Base-by-base conservation (phyloP, 1,140 invertebrate genomes). In the Megathymus violae region DNA sequence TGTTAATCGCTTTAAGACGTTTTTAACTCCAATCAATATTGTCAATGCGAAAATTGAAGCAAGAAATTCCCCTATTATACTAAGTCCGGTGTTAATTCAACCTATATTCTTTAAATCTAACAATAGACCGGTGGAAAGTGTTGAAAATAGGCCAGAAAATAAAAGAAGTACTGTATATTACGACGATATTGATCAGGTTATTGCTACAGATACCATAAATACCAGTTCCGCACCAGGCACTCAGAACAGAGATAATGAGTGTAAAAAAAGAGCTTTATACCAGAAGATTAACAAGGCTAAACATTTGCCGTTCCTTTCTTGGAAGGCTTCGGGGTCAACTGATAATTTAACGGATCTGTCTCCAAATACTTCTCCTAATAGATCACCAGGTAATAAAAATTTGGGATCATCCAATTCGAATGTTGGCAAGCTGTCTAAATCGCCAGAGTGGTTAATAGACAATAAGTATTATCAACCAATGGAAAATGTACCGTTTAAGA, bases 391-490 rank as follows among this genome's bases (percentile, higher is more conserved):
- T 34, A 1, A 7, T n/a, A 59, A 46, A 36, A 17, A 59, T 5
- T 40, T 59, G 4, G 65, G 71, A 25, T 40, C 63, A 14, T 4
- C 65, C 16, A 77, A 77, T 61, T 13, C 71, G 14, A 64, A 56
- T 17, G 79, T 88, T 9, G 79, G 67, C 3, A 88, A 82, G 51
- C 62, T 89, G 52, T 68, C 75, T 3, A 86, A 80, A 74, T 76
- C 74, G 4, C 83, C 85, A 4, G 73, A 81, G 58, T 88, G 74
- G 68, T 71, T 89, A 25, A 76, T 85, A 11, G 86, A 88, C 36
- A 91, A 91, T 25, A 74, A 88, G 63, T 89, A 89, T 58, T 89
- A 89, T 58, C 86, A 88, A 64, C 87, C 85, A 0, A 71, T 88
- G 50, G 68, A 86, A 50, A 83, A 82, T 66, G 80, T 85, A 25